These are phyloP conservation scores for Atherinomorus stipes DNA, from an alignment of 2,113 vertebrate genomes.

Conservation along the genomic window DNA sequence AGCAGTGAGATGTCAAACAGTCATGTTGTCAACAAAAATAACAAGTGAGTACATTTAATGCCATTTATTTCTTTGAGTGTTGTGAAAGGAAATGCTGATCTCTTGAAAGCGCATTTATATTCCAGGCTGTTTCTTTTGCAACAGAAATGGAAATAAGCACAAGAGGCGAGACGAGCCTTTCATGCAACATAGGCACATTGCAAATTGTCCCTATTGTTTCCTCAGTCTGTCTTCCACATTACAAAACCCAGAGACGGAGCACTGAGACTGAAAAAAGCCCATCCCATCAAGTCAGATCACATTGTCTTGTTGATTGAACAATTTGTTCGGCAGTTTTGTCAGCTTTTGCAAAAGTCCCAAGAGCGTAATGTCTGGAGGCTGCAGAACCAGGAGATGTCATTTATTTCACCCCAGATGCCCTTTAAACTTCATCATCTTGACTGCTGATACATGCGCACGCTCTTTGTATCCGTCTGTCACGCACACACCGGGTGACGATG, in stretches of 20 bases:
- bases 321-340: slow-evolving; percentile 59
- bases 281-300: slow-evolving; percentile 45
- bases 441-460: slow-evolving; percentile 29
- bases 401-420: slow-evolving; percentile 61
- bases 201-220: slow-evolving; percentile 36
- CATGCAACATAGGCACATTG: slow-evolving; percentile 4
- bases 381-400: slow-evolving; percentile 23
- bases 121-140: background rate
- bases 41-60: slow-evolving; percentile 10
- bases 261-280: background rate
- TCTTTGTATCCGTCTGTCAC: slow-evolving; percentile 1
- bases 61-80: background rate
- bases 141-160: slow-evolving; percentile 26
- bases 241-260: slow-evolving; percentile 11
- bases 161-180: slow-evolving; percentile 12
- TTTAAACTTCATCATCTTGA: slow-evolving; percentile 53
- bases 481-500: slow-evolving; percentile 37
- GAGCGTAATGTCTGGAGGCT: slow-evolving; percentile 35
- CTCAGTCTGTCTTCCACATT: slow-evolving; percentile 14
- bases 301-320: slow-evolving; percentile 58
- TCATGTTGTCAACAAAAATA: background rate
- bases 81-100: background rate
- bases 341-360: slow-evolving; percentile 45
- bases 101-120: background rate
- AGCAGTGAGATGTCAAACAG: background rate